Evolutionary conservation across 2,113 vertebrate genomes (phyloP), one percentile per base, ranked within the genome.

Genomic region (Pitta sordida): DNA sequence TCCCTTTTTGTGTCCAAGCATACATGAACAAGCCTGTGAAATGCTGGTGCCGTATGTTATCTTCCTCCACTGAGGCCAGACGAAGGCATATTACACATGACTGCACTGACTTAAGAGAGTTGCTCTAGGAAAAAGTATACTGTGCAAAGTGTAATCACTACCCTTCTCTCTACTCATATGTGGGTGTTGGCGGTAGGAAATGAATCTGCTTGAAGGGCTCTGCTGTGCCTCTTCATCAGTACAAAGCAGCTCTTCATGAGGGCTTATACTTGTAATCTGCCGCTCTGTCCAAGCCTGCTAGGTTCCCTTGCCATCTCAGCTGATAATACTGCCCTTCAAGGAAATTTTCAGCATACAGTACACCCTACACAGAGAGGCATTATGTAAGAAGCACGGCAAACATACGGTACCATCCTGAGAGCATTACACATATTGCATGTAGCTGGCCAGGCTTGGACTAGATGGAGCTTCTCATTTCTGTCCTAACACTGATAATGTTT

Each of bases 91-190:
- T 27, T 34, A 65, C 71, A 63, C 43, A 6, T n/a, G 30, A 73
- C 43, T 16, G 6, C 15, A 43, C 9, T 49, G 27, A 27, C 7
- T 4, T 1, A 1, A 9, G 16, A 32, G 3, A 29, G 26, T 0
- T 67, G 44, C 43, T 44, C n/a, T 16, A 19, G 18, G 13, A 10
- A 49, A 84, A 90, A 58, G 15, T 2, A 32, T 13, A 46, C 21
- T 10, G 6, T 7, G 32, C 9, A 5, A 88, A 55, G 22, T 3
- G 4, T 1, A 29, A 13, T 34, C 39, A 27, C 19, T 5, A 17
- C 12, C 20, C 11, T 79, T 39, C 48, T 41, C 16, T n/a, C 46
- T 30, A 30, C 30, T 70, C 48, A 65, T 20, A 65, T 10, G 56
- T 27, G 44, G 26, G 39, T 70, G 34, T 34, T 30, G 43, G 6